phyloP scores from a whole-genome alignment of 1,140 invertebrate species.

The Calosoma granatense region DNA sequence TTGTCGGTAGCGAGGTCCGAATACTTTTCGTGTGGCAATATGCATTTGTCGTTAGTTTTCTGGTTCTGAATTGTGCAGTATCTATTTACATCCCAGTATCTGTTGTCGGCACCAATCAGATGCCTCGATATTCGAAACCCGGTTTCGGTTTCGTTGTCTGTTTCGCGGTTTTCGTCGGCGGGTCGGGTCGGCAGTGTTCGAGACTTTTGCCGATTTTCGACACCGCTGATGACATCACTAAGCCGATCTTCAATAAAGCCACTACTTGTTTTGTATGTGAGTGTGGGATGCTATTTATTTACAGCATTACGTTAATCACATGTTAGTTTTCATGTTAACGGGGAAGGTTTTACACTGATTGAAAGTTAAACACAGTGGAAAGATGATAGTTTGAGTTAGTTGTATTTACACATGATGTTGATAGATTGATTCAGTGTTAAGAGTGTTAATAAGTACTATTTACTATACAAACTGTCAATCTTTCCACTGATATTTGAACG shows the following conservation, averaged over 20 bases:
- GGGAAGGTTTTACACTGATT: not conserved
- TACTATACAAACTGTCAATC: too few species aligned
- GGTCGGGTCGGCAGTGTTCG: constrained; percentile 18
- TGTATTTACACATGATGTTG: too few species aligned
- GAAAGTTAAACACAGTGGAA: not conserved
- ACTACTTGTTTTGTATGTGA: constrained; percentile 34
- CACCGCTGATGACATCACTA: constrained; percentile 21
- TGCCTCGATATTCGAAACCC: not conserved
- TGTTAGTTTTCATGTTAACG: constrained; percentile 24
- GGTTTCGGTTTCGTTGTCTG: constrained; percentile 12
- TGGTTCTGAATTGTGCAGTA: not conserved
- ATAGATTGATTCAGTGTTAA: too few species aligned
- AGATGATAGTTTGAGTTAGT: too few species aligned
- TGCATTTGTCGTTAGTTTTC: not conserved
- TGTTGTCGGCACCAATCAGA: not conserved
- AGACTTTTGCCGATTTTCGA: not conserved
- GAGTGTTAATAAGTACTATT: too few species aligned
- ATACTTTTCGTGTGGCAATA: not conserved
- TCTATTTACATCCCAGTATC: not conserved
- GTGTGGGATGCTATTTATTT: constrained; percentile 32
- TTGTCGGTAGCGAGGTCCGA: not conserved
- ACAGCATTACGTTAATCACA: constrained; percentile 31
- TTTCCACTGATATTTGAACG: too few species aligned
- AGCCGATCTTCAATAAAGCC: constrained; percentile 23
- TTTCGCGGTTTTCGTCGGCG: constrained; percentile 21